Conservation (phyloP, 2,113 vertebrate species). For the Macaca mulatta region DNA sequence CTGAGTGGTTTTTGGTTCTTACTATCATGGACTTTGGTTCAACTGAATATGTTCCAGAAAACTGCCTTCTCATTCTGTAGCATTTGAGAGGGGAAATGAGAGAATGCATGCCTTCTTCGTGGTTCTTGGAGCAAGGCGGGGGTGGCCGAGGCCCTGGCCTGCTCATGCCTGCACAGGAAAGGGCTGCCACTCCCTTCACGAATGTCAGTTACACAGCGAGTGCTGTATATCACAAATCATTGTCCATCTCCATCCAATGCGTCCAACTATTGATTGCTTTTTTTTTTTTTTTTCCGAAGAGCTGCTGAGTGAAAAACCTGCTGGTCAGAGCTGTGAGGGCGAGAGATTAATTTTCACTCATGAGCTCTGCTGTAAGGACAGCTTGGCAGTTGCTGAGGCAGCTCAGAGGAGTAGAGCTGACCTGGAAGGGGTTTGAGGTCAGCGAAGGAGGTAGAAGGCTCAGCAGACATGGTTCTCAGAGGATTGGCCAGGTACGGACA, state of each 20-base stretch:
- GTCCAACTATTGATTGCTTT: not conserved
- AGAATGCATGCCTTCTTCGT: fast-evolving
- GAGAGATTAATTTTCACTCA: not conserved
- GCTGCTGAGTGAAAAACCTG: not conserved
- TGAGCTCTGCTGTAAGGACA: not conserved
- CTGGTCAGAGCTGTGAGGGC: not conserved
- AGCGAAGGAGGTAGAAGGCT: not conserved
- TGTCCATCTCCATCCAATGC: not conserved
- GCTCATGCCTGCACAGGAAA: not conserved
- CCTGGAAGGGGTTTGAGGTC: not conserved
- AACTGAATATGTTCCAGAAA: not conserved
- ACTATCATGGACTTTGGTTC: not conserved
- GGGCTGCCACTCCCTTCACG: fast-evolving
- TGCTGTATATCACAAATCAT: fast-evolving
- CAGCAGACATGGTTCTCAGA: not conserved
- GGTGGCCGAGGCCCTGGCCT: not conserved
- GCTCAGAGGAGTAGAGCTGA: not conserved
- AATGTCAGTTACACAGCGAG: not conserved
- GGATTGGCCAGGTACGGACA: not conserved
- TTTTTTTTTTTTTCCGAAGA: not conserved
- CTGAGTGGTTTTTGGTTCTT: not conserved
- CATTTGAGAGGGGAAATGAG: not conserved
- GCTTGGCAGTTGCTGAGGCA: not conserved
- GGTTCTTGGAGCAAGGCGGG: not conserved
- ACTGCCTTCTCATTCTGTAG: not conserved